Evolutionary conservation across 2,888 invertebrate species (phyloP), one percentile per base, ranked within the genome.

Genomic region (Epirrhoe tristata): DNA sequence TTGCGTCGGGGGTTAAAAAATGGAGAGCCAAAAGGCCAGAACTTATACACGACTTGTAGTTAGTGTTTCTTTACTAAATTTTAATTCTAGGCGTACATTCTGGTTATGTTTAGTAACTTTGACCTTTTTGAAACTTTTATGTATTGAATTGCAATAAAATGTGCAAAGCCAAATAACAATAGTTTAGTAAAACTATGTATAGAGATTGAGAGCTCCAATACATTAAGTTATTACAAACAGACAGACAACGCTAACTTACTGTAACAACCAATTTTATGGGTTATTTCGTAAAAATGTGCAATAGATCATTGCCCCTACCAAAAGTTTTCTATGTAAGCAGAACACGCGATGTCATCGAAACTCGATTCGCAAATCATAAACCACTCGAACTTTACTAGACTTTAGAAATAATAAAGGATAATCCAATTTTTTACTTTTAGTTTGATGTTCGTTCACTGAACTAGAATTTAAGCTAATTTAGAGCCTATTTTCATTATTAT

Each of bases 221-320:
- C 58, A 70, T 70, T 68, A 71, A 75, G 74, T 74, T 76, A 76
- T 73, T 75, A 70, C 72, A 74, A 74, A 78, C 82, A 78, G 78
- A 81, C 77, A 75, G 77, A 63, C 69, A 67, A 59, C 61, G 78
- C 74, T 77, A 80, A 81, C 77, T 80, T 81, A 78, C 77, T 80
- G 81, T 82, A 83, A 81, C 83, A 82, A 82, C 82, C 80, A 85
- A 88, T 89, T 90, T 89, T 89, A 90, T 85, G 83, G 89, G 85
- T 88, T 89, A 89, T 90, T 91, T 88, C 82, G 87, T 87, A 85
- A 88, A 84, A 89, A 89, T 87, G 84, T 78, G 81, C 84, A 73
- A 83, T 90, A 87, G 85, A 90, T 89, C 89, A 87, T 84, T 78
- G 81, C 81, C 82, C 82, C 76, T 86, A 89, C 90, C 65, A 85